Evolutionary conservation across 2,888 invertebrate species (phyloP), one percentile per base, ranked within the genome.

Genomic region (Euzetes globulus): DNA sequence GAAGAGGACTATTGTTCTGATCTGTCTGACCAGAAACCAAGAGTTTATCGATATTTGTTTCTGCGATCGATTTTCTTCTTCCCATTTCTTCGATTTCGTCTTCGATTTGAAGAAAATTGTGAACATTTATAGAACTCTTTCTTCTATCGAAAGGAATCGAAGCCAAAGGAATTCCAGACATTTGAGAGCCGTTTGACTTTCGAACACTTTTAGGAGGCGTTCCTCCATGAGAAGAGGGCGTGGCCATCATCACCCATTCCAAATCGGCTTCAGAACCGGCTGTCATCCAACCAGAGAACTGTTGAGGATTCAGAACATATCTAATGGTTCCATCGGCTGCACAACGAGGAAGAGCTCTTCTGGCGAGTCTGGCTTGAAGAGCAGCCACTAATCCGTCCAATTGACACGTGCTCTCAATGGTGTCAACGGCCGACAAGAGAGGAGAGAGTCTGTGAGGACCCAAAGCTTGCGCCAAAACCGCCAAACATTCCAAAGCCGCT

Each of bases 401-500:
- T 45, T 81, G 82, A 22, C 79, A 80, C 65, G 80, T 81, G 9
- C 81, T 78, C 78, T 85, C 85, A 5, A 84, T 81, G 52, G 82
- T 81, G 77, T 84, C 82, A 4, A 85, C 83, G 55, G 83, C 83
- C 68, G 84, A 81, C 68, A 85, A 81, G 78, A 92, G 82, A 80
- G 88, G 83, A 0, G 88, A 87, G 0, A 83, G 79, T 76, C 83
- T 81, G 27, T 86, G 84, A 37, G 86, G 84, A 0, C 88, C 87
- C 78, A 88, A 85, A 74, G 90, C 87, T 82, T 91, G 90, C 2
- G 90, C 90, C 58, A 92, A 82, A 29, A 90, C 88, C 0, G 92
- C 90, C 68, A 92, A 83, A 45, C 90, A 88, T 82, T 93, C 92
- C 73, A 93, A 86, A 74, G 87, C 90, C 77, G 87, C 93, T 84